These are phyloP conservation scores for Ahaetulla prasina DNA, from an alignment of 2,113 vertebrate species.

Conservation along the genomic window DNA sequence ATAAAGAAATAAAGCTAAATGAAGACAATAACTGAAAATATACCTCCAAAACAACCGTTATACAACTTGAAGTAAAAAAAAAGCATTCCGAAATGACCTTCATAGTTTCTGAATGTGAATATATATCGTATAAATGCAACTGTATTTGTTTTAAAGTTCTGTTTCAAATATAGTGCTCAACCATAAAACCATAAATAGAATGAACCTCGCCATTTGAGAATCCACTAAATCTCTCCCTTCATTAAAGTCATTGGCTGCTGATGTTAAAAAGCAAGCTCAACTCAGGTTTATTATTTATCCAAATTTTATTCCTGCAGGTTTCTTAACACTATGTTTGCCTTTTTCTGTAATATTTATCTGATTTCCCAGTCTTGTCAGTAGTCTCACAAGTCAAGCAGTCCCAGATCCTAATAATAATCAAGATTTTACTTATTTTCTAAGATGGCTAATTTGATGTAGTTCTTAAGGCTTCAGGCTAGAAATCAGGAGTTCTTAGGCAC, in stretches of 20 bases:
- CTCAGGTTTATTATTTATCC: background rate
- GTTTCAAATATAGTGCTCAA: background rate
- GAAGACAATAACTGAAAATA: background rate
- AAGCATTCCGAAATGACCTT: background rate
- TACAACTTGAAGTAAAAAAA: background rate
- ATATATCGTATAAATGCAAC: background rate
- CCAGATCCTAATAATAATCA: background rate
- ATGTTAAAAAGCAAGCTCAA: background rate
- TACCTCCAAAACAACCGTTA: background rate
- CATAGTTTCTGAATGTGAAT: background rate
- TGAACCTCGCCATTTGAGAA: background rate
- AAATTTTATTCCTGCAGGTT: background rate
- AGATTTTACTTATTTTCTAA: background rate
- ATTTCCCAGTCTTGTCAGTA: background rate
- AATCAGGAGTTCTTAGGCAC: background rate
- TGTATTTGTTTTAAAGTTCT: background rate
- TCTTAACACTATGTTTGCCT: background rate
- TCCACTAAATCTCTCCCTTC: background rate
- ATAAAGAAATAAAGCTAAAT: background rate
- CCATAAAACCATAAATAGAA: background rate
- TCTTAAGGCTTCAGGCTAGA: background rate
- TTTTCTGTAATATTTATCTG: background rate
- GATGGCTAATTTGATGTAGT: background rate
- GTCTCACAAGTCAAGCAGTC: background rate
- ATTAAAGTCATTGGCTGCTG: background rate